These are phyloP conservation scores for Argynnis bischoffii DNA, from an alignment of 2,888 invertebrate species.

Conservation along the genomic window DNA sequence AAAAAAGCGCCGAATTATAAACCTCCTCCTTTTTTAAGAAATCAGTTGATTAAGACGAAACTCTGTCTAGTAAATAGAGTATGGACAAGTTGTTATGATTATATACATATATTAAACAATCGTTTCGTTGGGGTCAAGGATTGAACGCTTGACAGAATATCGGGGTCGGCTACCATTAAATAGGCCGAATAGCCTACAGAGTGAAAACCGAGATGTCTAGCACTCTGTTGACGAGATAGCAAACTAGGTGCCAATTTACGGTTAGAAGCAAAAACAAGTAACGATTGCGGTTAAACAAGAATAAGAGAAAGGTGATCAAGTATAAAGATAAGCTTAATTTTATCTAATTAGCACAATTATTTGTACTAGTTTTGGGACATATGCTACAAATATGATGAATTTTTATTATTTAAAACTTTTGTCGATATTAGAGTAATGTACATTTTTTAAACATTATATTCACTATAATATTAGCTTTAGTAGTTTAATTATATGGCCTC, in stretches of 20 bases:
- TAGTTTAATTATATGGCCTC: no score
- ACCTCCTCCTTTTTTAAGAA: no score
- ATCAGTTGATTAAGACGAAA: not conserved
- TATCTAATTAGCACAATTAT: slow-evolving; percentile 5
- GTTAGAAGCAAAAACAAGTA: slow-evolving; percentile 26
- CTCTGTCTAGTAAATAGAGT: not conserved
- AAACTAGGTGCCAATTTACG: slow-evolving; percentile 28
- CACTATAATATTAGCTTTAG: no score
- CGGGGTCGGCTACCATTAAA: slow-evolving; percentile 40
- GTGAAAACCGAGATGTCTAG: slow-evolving; percentile 23
- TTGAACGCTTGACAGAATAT: slow-evolving; percentile 34
- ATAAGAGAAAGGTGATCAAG: slow-evolving; percentile 28
- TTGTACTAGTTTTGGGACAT: not conserved
- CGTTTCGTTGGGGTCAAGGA: slow-evolving; percentile 28
- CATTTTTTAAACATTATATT: no score
- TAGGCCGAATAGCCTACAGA: slow-evolving; percentile 36
- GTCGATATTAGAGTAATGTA: no score
- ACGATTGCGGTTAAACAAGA: slow-evolving; percentile 21
- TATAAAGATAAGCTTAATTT: not conserved
- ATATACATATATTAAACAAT: slow-evolving; percentile 17
- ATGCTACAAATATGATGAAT: no score
- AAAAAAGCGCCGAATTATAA: no score
- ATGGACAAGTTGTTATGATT: not conserved
- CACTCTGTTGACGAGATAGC: slow-evolving; percentile 17
- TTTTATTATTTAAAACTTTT: no score